phyloP scores from a whole-genome alignment of 2,797 vertebrate genomes.

The Todus mexicanus region DNA sequence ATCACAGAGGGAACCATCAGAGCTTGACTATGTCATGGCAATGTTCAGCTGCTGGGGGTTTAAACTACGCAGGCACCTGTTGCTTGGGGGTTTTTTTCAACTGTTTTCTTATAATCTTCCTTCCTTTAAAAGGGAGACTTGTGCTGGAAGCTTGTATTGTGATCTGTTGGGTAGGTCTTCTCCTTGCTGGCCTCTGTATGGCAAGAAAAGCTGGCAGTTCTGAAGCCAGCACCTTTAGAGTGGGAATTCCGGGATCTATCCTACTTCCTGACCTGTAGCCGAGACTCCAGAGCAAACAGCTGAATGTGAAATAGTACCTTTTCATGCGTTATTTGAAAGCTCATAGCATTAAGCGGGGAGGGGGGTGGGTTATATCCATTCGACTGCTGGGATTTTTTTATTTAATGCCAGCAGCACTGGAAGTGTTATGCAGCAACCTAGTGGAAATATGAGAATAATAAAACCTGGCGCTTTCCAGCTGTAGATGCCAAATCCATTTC shows the following conservation, averaged over 20 bases:
- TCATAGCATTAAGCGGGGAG: background rate
- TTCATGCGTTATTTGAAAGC: background rate
- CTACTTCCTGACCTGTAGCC: background rate
- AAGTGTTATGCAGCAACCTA: conserved; percentile 14
- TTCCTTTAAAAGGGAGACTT: background rate
- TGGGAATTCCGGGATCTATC: background rate
- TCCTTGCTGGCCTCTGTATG: background rate
- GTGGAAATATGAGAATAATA: conserved; percentile 54
- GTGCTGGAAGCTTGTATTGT: background rate
- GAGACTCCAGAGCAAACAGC: background rate
- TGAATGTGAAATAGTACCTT: background rate
- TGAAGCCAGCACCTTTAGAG: background rate
- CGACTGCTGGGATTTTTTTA: background rate
- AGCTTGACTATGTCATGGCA: background rate
- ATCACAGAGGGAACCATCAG: background rate
- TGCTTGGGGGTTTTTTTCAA: background rate
- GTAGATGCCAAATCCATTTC: conserved; percentile 58
- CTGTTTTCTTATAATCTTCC: background rate
- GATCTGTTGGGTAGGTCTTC: background rate
- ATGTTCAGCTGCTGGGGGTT: background rate
- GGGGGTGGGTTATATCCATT: background rate
- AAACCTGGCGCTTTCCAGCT: conserved; percentile 55
- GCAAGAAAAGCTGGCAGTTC: background rate
- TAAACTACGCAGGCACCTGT: background rate
- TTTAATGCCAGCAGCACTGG: conserved; percentile 12